Conservation (phyloP, 1,140 invertebrate genomes). For the Eulimnadia texana region DNA sequence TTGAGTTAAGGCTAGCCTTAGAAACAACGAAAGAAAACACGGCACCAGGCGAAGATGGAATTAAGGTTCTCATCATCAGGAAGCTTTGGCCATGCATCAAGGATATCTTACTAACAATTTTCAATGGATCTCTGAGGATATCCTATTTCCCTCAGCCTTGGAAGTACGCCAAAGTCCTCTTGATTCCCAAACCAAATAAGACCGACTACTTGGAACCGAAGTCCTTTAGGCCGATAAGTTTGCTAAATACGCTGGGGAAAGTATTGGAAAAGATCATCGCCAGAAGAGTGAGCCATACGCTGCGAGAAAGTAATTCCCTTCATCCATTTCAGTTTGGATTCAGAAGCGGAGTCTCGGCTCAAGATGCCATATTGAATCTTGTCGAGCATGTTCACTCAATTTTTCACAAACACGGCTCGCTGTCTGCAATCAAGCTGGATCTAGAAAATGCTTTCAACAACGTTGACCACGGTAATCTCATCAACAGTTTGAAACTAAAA, state of each 20-base stretch:
- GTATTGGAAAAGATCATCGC: constrained; percentile 5
- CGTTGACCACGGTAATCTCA: background rate
- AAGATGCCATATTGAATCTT: background rate
- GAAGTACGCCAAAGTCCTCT: constrained; percentile 3
- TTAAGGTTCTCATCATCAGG: too few relatives aligned
- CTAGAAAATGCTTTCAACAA: background rate
- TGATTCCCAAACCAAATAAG: constrained; percentile 2
- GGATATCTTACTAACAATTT: background rate
- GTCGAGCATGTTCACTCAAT: background rate
- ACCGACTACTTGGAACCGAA: background rate
- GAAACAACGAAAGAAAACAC: too few relatives aligned
- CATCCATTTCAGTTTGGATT: background rate
- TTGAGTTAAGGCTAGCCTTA: too few relatives aligned
- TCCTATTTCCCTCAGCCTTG: background rate
- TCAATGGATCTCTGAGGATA: background rate
- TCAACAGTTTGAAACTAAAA: background rate
- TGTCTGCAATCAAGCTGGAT: background rate
- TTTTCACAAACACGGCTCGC: background rate
- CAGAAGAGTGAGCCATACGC: background rate
- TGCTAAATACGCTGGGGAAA: background rate
- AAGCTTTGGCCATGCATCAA: too few relatives aligned
- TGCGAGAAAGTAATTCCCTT: background rate
- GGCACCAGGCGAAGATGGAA: too few relatives aligned
- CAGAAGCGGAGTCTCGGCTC: background rate
- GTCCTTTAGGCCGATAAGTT: background rate